These are phyloP conservation scores for Ophraella communa DNA, from an alignment of 2,888 invertebrate genomes.

Conservation along the genomic window DNA sequence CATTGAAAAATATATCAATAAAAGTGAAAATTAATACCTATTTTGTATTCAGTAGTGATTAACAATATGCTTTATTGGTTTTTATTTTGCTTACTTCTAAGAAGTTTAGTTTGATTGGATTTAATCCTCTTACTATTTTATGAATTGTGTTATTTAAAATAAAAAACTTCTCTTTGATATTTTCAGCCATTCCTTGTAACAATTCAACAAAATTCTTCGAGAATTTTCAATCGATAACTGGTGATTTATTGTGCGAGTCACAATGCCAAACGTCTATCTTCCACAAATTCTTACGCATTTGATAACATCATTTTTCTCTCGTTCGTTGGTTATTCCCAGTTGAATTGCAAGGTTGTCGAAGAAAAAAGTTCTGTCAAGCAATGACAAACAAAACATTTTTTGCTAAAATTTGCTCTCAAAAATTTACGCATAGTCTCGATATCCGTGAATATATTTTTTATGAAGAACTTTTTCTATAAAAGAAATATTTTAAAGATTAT, in stretches of 20 bases:
- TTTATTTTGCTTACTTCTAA: too few species aligned
- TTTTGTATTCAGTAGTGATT: too few species aligned
- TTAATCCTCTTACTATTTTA: too few species aligned
- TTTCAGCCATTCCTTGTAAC: background rate
- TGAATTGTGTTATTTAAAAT: too few species aligned
- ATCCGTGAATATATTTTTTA: conserved; percentile 5
- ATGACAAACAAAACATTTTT: conserved; percentile 18
- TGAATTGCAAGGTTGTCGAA: background rate
- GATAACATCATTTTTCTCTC: conserved; percentile 25
- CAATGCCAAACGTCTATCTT: conserved; percentile 25
- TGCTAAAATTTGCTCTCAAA: conserved; percentile 9
- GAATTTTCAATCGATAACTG: conserved; percentile 20
- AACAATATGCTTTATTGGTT: too few species aligned
- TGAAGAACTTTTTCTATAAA: background rate
- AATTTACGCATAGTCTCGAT: conserved; percentile 16
- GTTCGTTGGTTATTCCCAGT: conserved; percentile 4
- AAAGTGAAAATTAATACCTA: too few species aligned
- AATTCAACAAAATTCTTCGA: conserved; percentile 10
- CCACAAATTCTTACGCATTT: conserved; percentile 25
- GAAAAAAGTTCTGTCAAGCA: conserved; percentile 12
- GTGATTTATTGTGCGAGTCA: conserved; percentile 23
- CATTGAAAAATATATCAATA: too few species aligned
- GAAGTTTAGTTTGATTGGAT: too few species aligned
- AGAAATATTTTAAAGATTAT: too few species aligned
- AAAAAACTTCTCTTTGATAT: background rate